These are phyloP conservation scores for Macrotrachela quadricornifera DNA, from an alignment of 1,140 invertebrate species.

Conservation along the genomic window DNA sequence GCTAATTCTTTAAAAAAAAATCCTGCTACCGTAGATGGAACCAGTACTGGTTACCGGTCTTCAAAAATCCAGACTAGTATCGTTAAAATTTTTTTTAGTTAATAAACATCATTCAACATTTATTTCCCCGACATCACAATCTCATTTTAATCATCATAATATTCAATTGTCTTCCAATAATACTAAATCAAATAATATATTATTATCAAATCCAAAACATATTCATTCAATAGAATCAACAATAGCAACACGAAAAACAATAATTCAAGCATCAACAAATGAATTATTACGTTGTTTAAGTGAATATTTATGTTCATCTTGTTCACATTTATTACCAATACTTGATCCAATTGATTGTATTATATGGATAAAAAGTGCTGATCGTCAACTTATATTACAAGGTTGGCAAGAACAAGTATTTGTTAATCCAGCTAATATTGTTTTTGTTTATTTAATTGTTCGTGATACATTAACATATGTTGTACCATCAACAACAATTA, in stretches of 20 bases:
- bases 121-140: no score
- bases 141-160: no score
- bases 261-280: constrained; percentile 90
- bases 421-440: constrained; percentile 96
- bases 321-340: constrained; percentile 47
- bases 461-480: constrained; percentile 47
- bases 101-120: no score
- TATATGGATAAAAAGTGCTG: constrained; percentile 87
- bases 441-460: constrained; percentile 95
- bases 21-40: no score
- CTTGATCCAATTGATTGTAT: constrained; percentile 53
- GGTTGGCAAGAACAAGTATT: constrained; percentile 99
- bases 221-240: background rate
- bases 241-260: constrained; percentile 39
- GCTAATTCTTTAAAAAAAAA: no score
- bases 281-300: constrained; percentile 89
- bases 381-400: constrained; percentile 74
- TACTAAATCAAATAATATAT: no score
- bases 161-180: no score
- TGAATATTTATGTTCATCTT: constrained; percentile 68
- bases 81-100: no score
- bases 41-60: no score
- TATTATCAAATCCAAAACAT: no score
- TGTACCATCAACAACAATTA: constrained; percentile 29
- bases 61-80: no score